phyloP scores from a whole-genome alignment of 2,113 vertebrate species.

The Elgaria multicarinata region DNA sequence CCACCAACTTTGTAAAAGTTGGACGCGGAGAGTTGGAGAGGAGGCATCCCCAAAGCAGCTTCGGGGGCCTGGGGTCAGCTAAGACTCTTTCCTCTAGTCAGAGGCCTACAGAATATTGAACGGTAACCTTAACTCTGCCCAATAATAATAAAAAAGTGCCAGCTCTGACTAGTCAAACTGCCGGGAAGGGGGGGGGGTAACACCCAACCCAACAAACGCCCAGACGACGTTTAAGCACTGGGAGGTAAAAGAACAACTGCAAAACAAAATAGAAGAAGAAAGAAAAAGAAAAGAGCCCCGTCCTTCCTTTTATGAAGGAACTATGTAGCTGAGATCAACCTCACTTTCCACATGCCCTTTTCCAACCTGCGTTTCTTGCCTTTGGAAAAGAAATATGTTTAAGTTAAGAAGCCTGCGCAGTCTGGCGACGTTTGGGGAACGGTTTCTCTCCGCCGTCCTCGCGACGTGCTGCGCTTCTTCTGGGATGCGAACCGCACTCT shows the following conservation, averaged over 20 bases:
- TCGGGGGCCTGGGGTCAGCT: neutral
- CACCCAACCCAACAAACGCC: too few relatives aligned
- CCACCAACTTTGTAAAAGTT: too few relatives aligned
- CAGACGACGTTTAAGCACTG: neutral
- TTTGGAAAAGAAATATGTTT: conserved; percentile 7
- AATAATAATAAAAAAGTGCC: neutral
- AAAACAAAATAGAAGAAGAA: neutral
- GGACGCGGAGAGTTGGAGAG: neutral
- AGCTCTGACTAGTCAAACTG: neutral
- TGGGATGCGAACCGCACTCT: conserved; percentile 61
- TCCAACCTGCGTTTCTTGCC: neutral
- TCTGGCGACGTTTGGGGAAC: conserved; percentile 40
- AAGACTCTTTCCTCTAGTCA: neutral
- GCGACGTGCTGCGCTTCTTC: conserved; percentile 6
- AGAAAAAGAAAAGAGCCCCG: neutral
- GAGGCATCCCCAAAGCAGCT: neutral
- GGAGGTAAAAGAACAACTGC: too few relatives aligned
- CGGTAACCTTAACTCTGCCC: neutral
- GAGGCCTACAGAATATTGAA: neutral
- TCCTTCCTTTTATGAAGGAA: conserved; percentile 9
- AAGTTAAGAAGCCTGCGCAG: conserved; percentile 27
- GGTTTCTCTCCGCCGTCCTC: neutral
- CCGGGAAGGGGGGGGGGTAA: too few relatives aligned
- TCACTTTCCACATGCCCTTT: neutral
- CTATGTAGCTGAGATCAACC: neutral